These are phyloP conservation scores for Oscheius sp. DNA, from an alignment of 2,888 invertebrate species.

Conservation along the genomic window DNA sequence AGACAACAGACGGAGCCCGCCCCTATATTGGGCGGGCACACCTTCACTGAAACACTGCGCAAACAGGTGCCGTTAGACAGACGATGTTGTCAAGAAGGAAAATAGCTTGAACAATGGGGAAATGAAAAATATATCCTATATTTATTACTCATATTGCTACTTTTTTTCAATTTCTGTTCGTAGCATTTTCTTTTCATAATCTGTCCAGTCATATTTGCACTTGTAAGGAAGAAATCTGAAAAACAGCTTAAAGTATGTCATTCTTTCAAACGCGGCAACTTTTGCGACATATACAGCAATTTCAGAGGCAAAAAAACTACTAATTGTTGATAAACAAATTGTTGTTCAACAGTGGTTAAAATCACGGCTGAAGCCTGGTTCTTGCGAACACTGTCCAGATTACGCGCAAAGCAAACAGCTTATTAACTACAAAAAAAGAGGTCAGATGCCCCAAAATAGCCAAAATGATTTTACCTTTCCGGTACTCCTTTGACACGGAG, in stretches of 20 bases:
- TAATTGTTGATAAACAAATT: too few species aligned
- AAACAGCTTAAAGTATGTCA: too few species aligned
- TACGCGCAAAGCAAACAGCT: slow-evolving; percentile 16
- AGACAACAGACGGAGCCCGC: not conserved
- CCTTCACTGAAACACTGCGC: slow-evolving; percentile 32
- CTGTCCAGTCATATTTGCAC: slow-evolving; percentile 63
- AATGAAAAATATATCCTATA: not conserved
- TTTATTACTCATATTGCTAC: not conserved
- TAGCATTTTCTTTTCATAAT: slow-evolving; percentile 45
- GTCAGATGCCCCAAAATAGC: slow-evolving; percentile 10
- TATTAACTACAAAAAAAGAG: not conserved
- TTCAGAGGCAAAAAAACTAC: too few species aligned
- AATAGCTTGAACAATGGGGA: not conserved
- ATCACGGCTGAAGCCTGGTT: not conserved
- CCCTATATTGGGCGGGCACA: slow-evolving; percentile 31
- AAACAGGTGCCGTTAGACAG: slow-evolving; percentile 21
- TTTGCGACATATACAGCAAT: too few species aligned
- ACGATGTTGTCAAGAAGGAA: not conserved
- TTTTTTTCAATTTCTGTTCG: not conserved
- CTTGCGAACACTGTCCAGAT: slow-evolving; percentile 2
- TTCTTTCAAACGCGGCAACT: too few species aligned
- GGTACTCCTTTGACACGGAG: slow-evolving; percentile 56
- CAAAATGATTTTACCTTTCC: slow-evolving; percentile 32
- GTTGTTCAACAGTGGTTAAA: not conserved
- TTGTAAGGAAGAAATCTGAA: slow-evolving; percentile 59